phyloP scores from a whole-genome alignment of 2,797 vertebrate species.

The Netta rufina region DNA sequence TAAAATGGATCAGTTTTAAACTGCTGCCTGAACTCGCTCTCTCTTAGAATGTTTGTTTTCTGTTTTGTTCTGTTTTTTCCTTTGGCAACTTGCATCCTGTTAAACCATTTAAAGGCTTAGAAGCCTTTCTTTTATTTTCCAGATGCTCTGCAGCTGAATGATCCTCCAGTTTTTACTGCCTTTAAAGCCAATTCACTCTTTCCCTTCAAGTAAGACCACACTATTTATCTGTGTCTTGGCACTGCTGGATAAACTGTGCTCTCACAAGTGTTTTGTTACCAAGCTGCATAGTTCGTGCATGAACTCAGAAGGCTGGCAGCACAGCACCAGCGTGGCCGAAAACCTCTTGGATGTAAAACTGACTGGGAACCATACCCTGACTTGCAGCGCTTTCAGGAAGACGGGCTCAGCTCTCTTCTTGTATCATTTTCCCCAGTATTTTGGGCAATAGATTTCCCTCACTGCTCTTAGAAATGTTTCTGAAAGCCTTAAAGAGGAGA shows the following conservation, averaged over 20 bases:
- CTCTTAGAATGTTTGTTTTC: background rate
- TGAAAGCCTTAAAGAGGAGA: background rate
- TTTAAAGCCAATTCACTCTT: background rate
- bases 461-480: background rate
- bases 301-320: slow-evolving; percentile 43
- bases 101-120: background rate
- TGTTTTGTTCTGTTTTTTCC: background rate
- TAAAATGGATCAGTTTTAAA: background rate
- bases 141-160: background rate
- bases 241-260: background rate
- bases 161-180: background rate
- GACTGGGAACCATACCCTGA: background rate
- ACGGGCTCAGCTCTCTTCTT: background rate
- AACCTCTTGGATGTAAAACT: slow-evolving; percentile 1
- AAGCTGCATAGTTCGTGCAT: slow-evolving; percentile 33
- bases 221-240: slow-evolving; percentile 29
- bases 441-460: background rate
- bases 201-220: background rate
- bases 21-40: background rate
- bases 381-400: slow-evolving; percentile 25
- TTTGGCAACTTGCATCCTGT: background rate
- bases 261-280: slow-evolving; percentile 59
- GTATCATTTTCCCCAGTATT: background rate
- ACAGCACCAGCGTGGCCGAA: background rate
- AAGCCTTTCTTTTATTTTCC: background rate